These are phyloP conservation scores for Dipodomys spectabilis DNA, from an alignment of 2,113 vertebrate genomes.

Conservation along the genomic window DNA sequence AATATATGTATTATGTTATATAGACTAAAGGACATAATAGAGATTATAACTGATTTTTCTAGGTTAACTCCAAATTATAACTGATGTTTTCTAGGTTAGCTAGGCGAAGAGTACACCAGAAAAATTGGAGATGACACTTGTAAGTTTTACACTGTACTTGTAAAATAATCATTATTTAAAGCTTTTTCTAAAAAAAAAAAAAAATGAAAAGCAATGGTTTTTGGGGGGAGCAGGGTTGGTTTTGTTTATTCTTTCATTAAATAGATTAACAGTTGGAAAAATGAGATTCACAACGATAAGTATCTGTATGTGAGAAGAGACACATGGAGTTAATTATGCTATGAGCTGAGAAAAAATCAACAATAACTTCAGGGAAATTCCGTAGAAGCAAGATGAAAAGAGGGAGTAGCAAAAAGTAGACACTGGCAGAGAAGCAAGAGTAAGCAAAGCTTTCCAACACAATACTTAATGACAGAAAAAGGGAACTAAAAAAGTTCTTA, in stretches of 20 bases:
- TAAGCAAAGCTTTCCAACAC: background rate
- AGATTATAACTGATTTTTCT: background rate
- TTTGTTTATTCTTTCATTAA: constrained; percentile 17
- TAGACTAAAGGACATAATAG: background rate
- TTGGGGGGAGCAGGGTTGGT: background rate
- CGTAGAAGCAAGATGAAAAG: background rate
- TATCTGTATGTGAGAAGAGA: background rate
- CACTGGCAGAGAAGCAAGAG: background rate
- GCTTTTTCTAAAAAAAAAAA: constrained; percentile 24
- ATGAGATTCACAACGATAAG: background rate
- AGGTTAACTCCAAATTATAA: background rate
- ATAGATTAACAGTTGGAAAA: background rate
- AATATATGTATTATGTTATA: background rate
- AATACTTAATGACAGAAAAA: background rate
- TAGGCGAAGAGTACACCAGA: background rate
- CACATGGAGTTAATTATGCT: constrained; percentile 28
- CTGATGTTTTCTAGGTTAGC: no score
- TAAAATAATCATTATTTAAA: constrained; percentile 8
- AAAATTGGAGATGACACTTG: background rate
- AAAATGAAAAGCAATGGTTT: background rate
- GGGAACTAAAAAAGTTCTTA: constrained; percentile 1
- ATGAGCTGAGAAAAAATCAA: background rate
- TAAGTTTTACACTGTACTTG: background rate
- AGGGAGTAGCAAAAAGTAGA: background rate
- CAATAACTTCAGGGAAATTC: background rate